Evolutionary conservation across 2,888 invertebrate genomes (phyloP), one percentile per base, ranked within the genome.

Genomic region (Calameuta filiformis): DNA sequence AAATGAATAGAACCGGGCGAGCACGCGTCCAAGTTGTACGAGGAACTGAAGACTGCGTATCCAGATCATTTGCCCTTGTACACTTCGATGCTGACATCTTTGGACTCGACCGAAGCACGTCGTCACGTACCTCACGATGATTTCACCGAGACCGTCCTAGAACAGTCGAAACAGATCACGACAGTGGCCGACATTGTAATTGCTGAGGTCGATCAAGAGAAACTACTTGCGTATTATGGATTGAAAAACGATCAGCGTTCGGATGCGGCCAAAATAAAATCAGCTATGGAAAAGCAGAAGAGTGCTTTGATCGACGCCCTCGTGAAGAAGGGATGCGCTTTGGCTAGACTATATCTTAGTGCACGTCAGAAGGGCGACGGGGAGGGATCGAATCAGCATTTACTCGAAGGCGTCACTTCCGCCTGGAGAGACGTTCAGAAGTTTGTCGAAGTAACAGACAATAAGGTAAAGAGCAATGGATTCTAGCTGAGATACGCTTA

Each of bases 221-320:
- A 95, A 83, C 91, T 99, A 81, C 92, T 98, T 37, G 95, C 96
- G 0, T 96, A 95, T 90, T 94, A 96, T 82, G 98, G 98, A 6
- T 94, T 96, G 86, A 98, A 98, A 92, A 94, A 94, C 79, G 98
- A 98, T 91, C 94, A 94, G n/a, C 93, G 97, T 76, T 92, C 94
- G 1, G 98, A 98, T 90, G 97, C 98, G 1, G 92, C 93, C 68
- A 97, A 97, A 92, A 95, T 96, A 81, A 98, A 97, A 93, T 94
- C 93, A 81, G 94, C 95, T 83, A 97, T 97, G 94, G 98, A 98
- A 82, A 96, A 96, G 88, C 96, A 96, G 89, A 97, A 96, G 88
- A 94, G 93, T 75, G 95, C 95, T 80, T 92, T 98, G 75, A 92
- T 98, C 73, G 98, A 98, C 85, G 96, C 97, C 34, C 92, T 97